A percentile compares a stretch with the other conserved stretches of the same genome.
Conservation (phyloP, 2,888 invertebrate genomes). For the Caenorhabditis sp. region DNA sequence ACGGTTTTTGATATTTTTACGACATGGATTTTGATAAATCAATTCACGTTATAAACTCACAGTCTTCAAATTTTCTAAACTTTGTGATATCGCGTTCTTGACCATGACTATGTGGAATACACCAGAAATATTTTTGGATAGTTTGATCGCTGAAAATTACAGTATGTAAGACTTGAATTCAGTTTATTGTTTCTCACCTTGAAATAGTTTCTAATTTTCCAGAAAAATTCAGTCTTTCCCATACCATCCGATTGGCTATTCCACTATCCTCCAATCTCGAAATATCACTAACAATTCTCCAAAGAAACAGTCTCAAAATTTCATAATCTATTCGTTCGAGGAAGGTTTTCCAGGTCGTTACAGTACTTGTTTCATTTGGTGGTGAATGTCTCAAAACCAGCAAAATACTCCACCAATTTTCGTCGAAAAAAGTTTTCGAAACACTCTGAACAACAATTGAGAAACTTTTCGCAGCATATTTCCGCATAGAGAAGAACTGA, state of each 20-base stretch:
- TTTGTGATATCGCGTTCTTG: neutral
- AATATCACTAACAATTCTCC: constrained; percentile 26
- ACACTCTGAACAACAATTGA: constrained; percentile 10
- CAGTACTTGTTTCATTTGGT: constrained; percentile 1
- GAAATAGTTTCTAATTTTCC: neutral
- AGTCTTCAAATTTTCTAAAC: neutral
- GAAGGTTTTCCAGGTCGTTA: constrained; percentile 16
- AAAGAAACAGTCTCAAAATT: constrained; percentile 12
- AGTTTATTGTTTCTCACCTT: neutral
- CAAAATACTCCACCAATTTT: constrained; percentile 25
- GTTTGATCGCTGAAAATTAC: neutral
- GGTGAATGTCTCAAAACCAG: constrained; percentile 16
- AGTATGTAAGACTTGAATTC: neutral
- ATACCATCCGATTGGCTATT: constrained; percentile 7
- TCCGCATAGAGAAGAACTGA: constrained; percentile 8
- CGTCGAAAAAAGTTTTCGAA: constrained; percentile 16
- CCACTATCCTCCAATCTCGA: constrained; percentile 7
- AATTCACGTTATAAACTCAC: too few relatives aligned
- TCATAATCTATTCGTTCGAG: constrained; percentile 9
- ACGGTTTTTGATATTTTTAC: neutral
- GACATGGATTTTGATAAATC: too few relatives aligned
- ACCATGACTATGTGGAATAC: neutral
- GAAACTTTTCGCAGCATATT: constrained; percentile 8
- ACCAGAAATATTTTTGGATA: neutral
- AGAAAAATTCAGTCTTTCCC: constrained; percentile 10